Base-by-base conservation (phyloP, 23 tunicate genomes). In the Ascidia mentula region DNA sequence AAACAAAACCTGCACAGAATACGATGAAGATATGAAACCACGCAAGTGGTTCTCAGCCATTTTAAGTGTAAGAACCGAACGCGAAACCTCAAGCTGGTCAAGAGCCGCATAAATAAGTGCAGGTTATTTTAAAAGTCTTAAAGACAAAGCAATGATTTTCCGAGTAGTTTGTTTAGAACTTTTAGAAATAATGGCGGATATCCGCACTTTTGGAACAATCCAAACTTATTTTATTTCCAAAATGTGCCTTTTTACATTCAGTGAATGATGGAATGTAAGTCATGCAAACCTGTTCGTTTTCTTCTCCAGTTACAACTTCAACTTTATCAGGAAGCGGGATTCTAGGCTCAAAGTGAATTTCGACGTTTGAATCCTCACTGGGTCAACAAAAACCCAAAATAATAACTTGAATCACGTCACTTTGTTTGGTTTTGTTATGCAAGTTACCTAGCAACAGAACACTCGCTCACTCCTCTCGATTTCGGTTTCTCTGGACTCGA, bases 341-440 rank as follows among this genome's bases (percentile, higher is more conserved):
- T 73, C 82, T 85, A 18, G 97, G 97, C 61, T 91, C 97, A 75
- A 91, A 85, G 69, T 91, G 83, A n/a, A 18, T 85, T 24, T 85
- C 40, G 15, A 15, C 24, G 65, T 74, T 22, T 28, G 78, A 74
- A 32, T 72, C 79, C 22, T 73, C 82, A 42, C 80, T 73, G 65
- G 22, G 24, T 3, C 4, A 9, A 53, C 13, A 9, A 5, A 1
- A 28, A 3, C 22, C 65, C 1, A 9, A 53, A 9, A 20, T 53
- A 53, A 26, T 53, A 20, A 5, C 24, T 3, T 5, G 12, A 20
- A 20, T 53, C 24, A 28, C 2, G 65, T 26, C 13, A 20, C 65
- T 26, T 3, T 53, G 65, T 53, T 5, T 53, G 22, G 65, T 28
- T 5, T 9, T 20, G 28, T 20, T 40, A 32, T 12, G 31, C 13